phyloP scores from a whole-genome alignment of 2,113 vertebrate genomes.

The Takifugu bimaculatus region DNA sequence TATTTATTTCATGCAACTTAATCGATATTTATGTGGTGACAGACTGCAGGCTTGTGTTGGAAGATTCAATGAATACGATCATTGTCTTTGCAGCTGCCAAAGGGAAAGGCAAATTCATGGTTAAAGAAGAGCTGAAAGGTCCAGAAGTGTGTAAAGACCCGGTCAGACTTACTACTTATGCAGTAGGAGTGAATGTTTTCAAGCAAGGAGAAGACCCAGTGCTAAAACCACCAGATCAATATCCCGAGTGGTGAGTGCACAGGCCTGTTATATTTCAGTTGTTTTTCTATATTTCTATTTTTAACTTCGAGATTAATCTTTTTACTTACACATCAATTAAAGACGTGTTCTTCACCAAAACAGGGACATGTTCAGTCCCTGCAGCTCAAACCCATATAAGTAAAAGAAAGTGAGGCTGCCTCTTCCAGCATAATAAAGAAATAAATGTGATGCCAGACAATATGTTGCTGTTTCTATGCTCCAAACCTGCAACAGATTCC shows the following conservation, averaged over 20 bases:
- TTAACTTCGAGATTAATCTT: background rate
- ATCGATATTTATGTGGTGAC: no score
- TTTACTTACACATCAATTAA: no score
- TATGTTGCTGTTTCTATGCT: no score
- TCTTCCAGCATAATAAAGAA: no score
- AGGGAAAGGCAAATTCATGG: conserved; percentile 74
- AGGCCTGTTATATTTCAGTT: background rate
- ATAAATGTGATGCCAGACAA: no score
- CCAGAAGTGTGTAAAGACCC: conserved; percentile 90
- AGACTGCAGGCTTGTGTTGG: no score
- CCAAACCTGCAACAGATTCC: no score
- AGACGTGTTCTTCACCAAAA: no score
- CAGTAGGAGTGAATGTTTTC: conserved; percentile 86
- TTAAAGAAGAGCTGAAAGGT: conserved; percentile 76
- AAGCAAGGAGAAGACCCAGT: conserved; percentile 84
- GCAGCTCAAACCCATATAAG: no score
- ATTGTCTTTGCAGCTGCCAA: conserved; percentile 69
- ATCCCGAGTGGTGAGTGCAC: conserved; percentile 85
- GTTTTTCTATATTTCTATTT: background rate
- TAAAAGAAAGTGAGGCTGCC: no score
- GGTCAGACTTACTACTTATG: conserved; percentile 73
- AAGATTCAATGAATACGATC: background rate
- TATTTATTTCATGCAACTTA: no score
- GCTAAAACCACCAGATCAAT: conserved; percentile 78
- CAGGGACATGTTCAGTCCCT: no score